Conservation (phyloP, 2,888 invertebrate genomes). For the Heliothis peltigera region DNA sequence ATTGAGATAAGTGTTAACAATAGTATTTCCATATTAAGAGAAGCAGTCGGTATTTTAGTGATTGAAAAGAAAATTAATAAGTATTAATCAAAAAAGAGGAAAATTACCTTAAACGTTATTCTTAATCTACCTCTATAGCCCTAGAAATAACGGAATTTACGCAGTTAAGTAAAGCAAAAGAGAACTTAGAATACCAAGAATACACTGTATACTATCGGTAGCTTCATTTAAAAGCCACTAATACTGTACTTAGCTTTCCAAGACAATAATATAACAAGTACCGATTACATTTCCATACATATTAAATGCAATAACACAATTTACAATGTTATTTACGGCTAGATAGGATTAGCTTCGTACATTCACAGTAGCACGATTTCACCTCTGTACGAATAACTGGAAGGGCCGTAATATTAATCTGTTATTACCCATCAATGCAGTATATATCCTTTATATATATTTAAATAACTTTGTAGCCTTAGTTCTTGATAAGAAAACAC, state of each 20-base stretch:
- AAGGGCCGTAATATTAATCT: conserved; percentile 74
- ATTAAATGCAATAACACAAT: conserved; percentile 56
- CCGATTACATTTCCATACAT: conserved; percentile 54
- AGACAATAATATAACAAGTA: conserved; percentile 48
- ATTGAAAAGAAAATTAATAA: too few species aligned
- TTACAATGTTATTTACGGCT: conserved; percentile 45
- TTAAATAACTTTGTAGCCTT: conserved; percentile 59
- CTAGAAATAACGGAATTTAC: conserved; percentile 29
- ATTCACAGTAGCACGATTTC: conserved; percentile 71
- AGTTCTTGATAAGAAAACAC: conserved; percentile 30
- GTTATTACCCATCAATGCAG: conserved; percentile 65
- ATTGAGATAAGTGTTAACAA: too few species aligned
- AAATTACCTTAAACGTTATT: conserved; percentile 12
- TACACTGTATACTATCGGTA: conserved; percentile 38
- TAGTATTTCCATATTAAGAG: too few species aligned
- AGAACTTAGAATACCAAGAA: conserved; percentile 15
- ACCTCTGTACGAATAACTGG: conserved; percentile 70
- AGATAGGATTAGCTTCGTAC: conserved; percentile 65
- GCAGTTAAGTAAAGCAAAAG: conserved; percentile 12
- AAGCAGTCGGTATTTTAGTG: too few species aligned
- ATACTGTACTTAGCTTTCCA: conserved; percentile 19
- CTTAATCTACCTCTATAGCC: conserved; percentile 1
- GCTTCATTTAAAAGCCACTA: conserved; percentile 43
- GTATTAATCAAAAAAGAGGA: too few species aligned
- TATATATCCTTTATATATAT: conserved; percentile 65